Percentiles rank a stretch among this genome's conserved stretches.
phyloP scores from a whole-genome alignment of 2,113 vertebrate species.

The Pandion haliaetus region DNA sequence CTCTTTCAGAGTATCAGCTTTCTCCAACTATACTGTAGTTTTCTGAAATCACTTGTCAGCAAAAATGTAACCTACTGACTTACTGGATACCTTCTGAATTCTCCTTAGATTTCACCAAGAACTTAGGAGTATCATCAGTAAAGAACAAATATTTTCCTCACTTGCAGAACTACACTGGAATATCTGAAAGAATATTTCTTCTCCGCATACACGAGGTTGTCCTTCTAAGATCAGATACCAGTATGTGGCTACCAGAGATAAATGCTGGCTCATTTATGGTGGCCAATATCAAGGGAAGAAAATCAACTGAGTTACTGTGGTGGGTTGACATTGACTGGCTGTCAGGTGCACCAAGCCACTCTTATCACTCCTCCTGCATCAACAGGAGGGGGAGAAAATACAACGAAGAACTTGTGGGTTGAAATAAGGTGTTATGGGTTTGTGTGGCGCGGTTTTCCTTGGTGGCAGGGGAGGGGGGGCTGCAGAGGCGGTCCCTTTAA shows the following conservation, averaged over 20 bases:
- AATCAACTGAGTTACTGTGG: background rate
- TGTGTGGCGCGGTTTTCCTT: too few relatives aligned
- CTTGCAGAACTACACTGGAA: background rate
- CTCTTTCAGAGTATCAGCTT: background rate
- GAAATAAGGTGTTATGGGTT: too few relatives aligned
- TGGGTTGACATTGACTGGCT: background rate
- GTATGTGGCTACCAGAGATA: background rate
- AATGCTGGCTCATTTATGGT: background rate
- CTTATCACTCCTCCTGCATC: background rate
- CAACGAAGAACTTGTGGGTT: rapidly evolving
- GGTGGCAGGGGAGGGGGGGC: too few relatives aligned
- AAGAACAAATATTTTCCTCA: background rate
- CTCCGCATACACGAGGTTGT: background rate
- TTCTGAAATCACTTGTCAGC: background rate
- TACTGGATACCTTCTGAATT: background rate
- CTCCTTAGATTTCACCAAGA: background rate
- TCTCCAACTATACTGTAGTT: background rate
- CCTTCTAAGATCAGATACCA: background rate
- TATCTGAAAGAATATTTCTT: background rate
- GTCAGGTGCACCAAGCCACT: background rate
- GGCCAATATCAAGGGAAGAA: background rate
- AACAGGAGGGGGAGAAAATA: background rate
- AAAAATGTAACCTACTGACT: background rate
- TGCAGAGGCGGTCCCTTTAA: too few relatives aligned
- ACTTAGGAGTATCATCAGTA: background rate